phyloP scores from a whole-genome alignment of 2,113 vertebrate genomes.

The Malaclemys terrapin region DNA sequence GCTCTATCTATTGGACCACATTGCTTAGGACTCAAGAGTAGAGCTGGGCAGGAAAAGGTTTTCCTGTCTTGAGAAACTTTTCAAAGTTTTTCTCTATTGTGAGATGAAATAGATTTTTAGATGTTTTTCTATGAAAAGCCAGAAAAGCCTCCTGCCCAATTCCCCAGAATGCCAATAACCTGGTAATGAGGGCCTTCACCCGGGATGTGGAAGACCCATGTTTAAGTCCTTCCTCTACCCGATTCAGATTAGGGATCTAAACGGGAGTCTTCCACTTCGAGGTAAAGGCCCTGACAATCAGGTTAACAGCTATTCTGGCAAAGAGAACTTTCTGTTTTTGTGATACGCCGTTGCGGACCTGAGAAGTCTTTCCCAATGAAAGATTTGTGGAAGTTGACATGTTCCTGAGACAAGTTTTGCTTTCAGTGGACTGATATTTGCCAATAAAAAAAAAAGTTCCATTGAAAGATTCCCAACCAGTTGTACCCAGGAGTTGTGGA shows the following conservation, averaged over 20 bases:
- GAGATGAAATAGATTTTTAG: not conserved
- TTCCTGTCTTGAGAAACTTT: not conserved
- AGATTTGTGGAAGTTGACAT: not conserved
- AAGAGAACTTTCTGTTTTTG: not conserved
- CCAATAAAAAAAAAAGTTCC: no score
- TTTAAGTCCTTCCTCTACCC: not conserved
- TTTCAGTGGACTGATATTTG: not conserved
- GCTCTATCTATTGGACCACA: no score
- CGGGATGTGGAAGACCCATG: not conserved
- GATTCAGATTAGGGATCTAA: not conserved
- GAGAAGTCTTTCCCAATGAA: not conserved
- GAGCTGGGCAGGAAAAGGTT: not conserved
- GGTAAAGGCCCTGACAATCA: not conserved
- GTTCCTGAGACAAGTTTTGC: not conserved
- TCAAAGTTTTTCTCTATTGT: not conserved
- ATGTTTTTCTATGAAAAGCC: not conserved
- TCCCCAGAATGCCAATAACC: not conserved
- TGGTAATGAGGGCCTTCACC: not conserved
- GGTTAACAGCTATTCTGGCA: not conserved
- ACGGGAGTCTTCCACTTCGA: not conserved
- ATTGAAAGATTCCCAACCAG: not conserved
- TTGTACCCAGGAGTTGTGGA: not conserved
- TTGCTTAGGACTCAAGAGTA: not conserved
- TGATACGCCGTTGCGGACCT: not conserved
- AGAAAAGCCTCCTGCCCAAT: not conserved